These are phyloP conservation scores for Limnephilus lunatus DNA, from an alignment of 2,888 invertebrate species.

Conservation along the genomic window DNA sequence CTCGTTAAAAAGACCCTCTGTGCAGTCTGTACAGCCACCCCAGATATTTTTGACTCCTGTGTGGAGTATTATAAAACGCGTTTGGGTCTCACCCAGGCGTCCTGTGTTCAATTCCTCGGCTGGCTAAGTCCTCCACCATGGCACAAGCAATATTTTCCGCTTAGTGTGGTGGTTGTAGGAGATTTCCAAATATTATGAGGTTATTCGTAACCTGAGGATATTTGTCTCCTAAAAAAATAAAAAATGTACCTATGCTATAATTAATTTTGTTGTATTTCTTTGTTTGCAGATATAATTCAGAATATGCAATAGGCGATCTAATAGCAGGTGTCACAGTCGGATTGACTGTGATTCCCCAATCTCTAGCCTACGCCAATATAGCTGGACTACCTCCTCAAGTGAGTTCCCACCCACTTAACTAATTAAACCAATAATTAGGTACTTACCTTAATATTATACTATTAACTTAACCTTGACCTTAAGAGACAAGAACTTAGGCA, in stretches of 20 bases:
- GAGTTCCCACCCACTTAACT: constrained; percentile 66
- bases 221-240: too few relatives aligned
- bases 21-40: background rate
- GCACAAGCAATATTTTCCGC: too few relatives aligned
- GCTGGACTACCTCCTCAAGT: constrained; percentile 86
- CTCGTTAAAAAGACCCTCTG: background rate
- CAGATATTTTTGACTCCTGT: background rate
- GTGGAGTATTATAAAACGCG: background rate
- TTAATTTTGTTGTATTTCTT: background rate
- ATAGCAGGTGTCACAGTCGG: constrained; percentile 96
- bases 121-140: too few relatives aligned
- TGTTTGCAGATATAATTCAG: constrained; percentile 78
- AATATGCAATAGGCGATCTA: constrained; percentile 88
- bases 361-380: constrained; percentile 88
- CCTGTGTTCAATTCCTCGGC: too few relatives aligned
- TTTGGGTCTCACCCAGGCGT: too few relatives aligned
- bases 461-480: background rate
- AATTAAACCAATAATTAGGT: background rate
- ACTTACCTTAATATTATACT: background rate
- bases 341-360: constrained; percentile 95
- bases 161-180: too few relatives aligned
- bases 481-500: too few relatives aligned
- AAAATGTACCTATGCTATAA: background rate
- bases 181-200: too few relatives aligned
- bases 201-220: too few relatives aligned